Conservation (phyloP, 2,797 vertebrate species). For the Phoebastria nigripes region DNA sequence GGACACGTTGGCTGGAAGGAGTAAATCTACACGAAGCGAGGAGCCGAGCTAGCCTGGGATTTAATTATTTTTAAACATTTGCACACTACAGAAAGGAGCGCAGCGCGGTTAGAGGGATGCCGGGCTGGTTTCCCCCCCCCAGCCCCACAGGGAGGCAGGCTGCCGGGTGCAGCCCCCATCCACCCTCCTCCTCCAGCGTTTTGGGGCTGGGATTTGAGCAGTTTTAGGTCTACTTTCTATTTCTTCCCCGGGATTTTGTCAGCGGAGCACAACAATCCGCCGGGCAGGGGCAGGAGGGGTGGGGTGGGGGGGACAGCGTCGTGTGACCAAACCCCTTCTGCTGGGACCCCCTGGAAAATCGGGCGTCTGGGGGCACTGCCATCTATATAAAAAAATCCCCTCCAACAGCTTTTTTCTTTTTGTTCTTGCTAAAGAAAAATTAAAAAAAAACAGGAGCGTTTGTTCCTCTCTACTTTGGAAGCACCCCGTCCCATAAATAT, state of each 20-base stretch:
- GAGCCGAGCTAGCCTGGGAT: background rate
- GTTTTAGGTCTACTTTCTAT: constrained; percentile 4
- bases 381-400: constrained; percentile 21
- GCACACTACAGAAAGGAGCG: background rate
- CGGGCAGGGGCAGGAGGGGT: background rate
- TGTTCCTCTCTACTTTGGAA: constrained; percentile 73
- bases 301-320: background rate
- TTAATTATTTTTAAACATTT: background rate
- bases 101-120: background rate
- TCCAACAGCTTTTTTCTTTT: constrained; percentile 41
- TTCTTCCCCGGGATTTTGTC: background rate
- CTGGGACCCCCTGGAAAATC: constrained; percentile 15
- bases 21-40: background rate
- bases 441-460: constrained; percentile 47
- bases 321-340: constrained; percentile 39
- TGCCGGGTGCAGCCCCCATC: background rate
- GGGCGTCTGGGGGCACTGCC: background rate
- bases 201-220: background rate
- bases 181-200: background rate
- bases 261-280: background rate
- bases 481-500: constrained; percentile 64
- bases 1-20: background rate
- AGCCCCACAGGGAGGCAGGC: background rate
- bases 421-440: constrained; percentile 47
- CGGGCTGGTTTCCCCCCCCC: background rate